Evolutionary conservation across 2,113 vertebrate genomes (phyloP), one percentile per base, ranked within the genome.

Genomic region (Nanger granti): DNA sequence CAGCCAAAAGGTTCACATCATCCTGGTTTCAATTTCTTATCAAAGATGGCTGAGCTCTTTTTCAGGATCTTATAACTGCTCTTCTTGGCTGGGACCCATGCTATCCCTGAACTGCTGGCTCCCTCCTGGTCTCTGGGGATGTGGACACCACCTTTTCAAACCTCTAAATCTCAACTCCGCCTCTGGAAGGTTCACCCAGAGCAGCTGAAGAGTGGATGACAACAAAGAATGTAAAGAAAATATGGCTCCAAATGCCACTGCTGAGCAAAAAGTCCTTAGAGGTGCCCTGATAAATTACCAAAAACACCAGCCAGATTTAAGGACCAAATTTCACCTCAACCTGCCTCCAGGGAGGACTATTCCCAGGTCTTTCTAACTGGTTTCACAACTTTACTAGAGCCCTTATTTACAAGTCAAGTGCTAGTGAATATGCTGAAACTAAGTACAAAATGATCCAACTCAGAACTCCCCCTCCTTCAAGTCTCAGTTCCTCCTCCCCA

Each of bases 1-100:
- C 91, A 93, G 87, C n/a, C 49, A n/a, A 98, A 98, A 98, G 92
- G 96, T 94, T 17, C 12, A 80, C 1, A 0, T 94, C 57, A 37
- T 54, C 89, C 89, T 57, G 4, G 60, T 64, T 97, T 98, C 98
- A 95, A 98, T 98, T 98, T 98, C 98, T 98, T 96, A 98, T 97
- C 89, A 93, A 92, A 94, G 95, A 96, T 87, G 5, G 34, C 64
- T 88, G 79, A 98, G 96, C 94, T 97, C 93, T 49, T 97, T 98
- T 98, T 98, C 1, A 9, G 95, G 95, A 79, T 57, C 96, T 93
- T 93, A 94, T n/a, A n/a, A 87, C 3, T 79, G 91, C 60, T 14
- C 87, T 73, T 80, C 52, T 85, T 1, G 73, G 24, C 84, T 73
- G 28, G 17, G 52, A 69, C 1, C 24, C n/a, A 29, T 64, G 69